Evolutionary conservation across 2,888 invertebrate species (phyloP).

Genomic region (Pristionchus exspectatus): DNA sequence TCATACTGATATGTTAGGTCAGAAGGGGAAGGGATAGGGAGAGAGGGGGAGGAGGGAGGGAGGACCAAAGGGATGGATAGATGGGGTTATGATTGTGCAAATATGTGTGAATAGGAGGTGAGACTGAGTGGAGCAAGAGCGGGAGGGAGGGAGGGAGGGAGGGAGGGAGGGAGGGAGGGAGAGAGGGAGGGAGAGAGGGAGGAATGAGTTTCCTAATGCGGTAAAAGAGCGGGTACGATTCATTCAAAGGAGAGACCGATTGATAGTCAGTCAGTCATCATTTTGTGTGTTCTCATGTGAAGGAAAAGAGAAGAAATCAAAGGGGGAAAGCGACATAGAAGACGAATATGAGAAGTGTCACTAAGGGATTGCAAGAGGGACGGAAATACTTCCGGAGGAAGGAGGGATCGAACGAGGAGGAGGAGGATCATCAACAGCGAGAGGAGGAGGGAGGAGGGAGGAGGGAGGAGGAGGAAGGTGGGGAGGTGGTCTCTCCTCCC

Average conservation of each 20-base stretch:
- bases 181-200: too few species aligned
- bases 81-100: slow-evolving; percentile 1
- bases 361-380: background rate
- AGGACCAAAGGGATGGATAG: background rate
- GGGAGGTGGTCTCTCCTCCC: background rate
- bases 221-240: background rate
- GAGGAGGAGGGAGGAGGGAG: too few species aligned
- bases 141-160: too few species aligned
- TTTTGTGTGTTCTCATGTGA: background rate
- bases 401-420: background rate
- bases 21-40: background rate
- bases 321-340: background rate
- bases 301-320: background rate
- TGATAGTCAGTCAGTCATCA: background rate
- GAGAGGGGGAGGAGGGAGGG: background rate
- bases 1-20: background rate
- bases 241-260: slow-evolving; percentile 1
- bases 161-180: background rate
- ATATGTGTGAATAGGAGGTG: slow-evolving; percentile 1
- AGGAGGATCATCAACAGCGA: background rate
- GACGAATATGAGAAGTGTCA: background rate
- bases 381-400: background rate
- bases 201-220: background rate
- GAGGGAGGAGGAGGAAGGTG: too few species aligned
- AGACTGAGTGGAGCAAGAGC: background rate